Percentiles rank a stretch among this genome's conserved stretches.
phyloP scores from a whole-genome alignment of 1,140 invertebrate species.

The Drosophila kurseongensis region DNA sequence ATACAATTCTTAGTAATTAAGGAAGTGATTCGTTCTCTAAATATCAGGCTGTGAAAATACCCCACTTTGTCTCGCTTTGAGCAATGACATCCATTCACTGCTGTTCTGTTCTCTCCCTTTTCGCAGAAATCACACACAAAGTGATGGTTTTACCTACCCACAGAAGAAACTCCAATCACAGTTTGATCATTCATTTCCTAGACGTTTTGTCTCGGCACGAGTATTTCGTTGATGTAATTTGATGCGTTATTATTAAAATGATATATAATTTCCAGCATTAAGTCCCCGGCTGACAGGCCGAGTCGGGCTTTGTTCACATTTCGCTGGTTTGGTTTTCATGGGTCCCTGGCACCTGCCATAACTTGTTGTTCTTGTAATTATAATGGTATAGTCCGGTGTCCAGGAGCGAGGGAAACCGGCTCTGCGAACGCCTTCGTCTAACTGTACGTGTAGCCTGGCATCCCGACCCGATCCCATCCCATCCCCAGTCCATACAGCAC shows the following conservation, averaged over 20 bases:
- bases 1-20: slow-evolving; percentile 13
- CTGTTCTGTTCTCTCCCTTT: slow-evolving; percentile 10
- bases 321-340: slow-evolving; percentile 13
- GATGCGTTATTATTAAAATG: slow-evolving; percentile 79
- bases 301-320: slow-evolving; percentile 58
- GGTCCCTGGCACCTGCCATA: slow-evolving; percentile 66
- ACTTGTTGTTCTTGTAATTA: slow-evolving; percentile 69
- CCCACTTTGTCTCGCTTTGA: slow-evolving; percentile 20
- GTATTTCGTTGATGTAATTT: slow-evolving; percentile 63
- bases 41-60: slow-evolving; percentile 16
- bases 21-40: slow-evolving; percentile 9
- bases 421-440: slow-evolving; percentile 49
- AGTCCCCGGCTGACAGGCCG: slow-evolving; percentile 25
- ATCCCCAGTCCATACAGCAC: background rate
- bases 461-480: slow-evolving; percentile 4
- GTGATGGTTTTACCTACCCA: slow-evolving; percentile 9
- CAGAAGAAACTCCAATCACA: slow-evolving; percentile 2
- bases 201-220: slow-evolving; percentile 19
- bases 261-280: slow-evolving; percentile 76
- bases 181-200: slow-evolving; percentile 51
- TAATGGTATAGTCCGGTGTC: slow-evolving; percentile 44
- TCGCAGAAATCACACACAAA: slow-evolving; percentile 7
- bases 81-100: slow-evolving; percentile 30
- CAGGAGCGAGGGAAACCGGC: slow-evolving; percentile 60
- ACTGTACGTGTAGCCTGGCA: slow-evolving; percentile 43